Percentiles rank a stretch among this genome's conserved stretches.
Conservation (phyloP, 2,888 invertebrate species). For the Sturmia bella region DNA sequence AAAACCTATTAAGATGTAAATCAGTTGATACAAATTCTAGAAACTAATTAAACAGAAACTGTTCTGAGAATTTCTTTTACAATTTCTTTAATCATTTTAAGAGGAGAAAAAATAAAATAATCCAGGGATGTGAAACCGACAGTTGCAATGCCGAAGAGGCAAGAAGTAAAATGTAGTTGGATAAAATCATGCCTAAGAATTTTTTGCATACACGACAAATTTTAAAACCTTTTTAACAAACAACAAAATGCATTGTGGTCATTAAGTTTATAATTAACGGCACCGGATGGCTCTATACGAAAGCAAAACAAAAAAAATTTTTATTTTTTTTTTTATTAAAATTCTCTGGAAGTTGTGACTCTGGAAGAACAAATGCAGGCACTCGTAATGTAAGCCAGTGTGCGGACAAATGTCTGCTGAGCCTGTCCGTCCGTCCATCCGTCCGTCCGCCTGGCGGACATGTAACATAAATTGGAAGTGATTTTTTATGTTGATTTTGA, state of each 20-base stretch:
- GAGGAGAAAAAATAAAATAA: too few species aligned
- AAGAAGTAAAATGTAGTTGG: not conserved
- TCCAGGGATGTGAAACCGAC: not conserved
- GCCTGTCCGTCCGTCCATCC: not conserved
- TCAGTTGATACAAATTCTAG: not conserved
- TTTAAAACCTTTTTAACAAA: constrained; percentile 17
- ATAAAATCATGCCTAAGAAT: not conserved
- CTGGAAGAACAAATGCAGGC: constrained; percentile 39
- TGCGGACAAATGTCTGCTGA: not conserved
- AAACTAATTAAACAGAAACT: constrained; percentile 1
- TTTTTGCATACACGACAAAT: not conserved
- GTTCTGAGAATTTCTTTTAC: constrained; percentile 28
- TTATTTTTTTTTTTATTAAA: too few species aligned
- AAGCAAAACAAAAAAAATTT: not conserved
- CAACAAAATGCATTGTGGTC: constrained; percentile 34
- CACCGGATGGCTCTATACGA: constrained; percentile 66
- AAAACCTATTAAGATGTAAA: too few species aligned
- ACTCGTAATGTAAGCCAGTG: not conserved
- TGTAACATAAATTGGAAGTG: constrained; percentile 33
- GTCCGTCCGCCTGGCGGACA: constrained; percentile 4
- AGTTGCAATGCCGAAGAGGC: not conserved
- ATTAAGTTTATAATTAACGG: constrained; percentile 69
- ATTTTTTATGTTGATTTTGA: constrained; percentile 5
- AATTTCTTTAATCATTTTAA: not conserved
- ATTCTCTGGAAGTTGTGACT: constrained; percentile 63